phyloP scores from a whole-genome alignment of 2,888 invertebrate species.

The Drosophila mettleri region DNA sequence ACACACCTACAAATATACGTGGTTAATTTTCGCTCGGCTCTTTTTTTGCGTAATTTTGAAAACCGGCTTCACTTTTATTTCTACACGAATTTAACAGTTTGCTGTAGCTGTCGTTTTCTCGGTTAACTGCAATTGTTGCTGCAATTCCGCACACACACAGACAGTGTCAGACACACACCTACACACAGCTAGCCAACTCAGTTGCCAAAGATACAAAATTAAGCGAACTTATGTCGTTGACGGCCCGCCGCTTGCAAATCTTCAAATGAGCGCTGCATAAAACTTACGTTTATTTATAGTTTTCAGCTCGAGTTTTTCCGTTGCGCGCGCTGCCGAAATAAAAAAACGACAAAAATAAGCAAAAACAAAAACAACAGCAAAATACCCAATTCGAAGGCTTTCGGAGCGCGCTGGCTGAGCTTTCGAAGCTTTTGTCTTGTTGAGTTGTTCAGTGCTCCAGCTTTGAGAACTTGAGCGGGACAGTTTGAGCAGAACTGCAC shows the following conservation, averaged over 20 bases:
- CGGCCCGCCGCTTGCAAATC: slow-evolving; percentile 81
- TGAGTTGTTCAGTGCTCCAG: slow-evolving; percentile 14
- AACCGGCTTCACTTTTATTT: slow-evolving; percentile 79
- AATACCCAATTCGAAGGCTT: slow-evolving; percentile 53
- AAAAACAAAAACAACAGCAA: slow-evolving; percentile 7
- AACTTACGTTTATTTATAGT: slow-evolving; percentile 84
- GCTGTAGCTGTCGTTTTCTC: slow-evolving; percentile 62
- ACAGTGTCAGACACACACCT: slow-evolving; percentile 25
- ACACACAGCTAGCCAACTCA: slow-evolving; percentile 46
- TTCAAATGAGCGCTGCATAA: slow-evolving; percentile 82
- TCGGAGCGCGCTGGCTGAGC: slow-evolving; percentile 45
- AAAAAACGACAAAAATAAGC: not conserved
- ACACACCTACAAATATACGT: slow-evolving; percentile 30
- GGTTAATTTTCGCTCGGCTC: slow-evolving; percentile 48
- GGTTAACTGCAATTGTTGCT: slow-evolving; percentile 79
- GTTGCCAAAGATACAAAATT: slow-evolving; percentile 55
- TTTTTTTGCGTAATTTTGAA: slow-evolving; percentile 74
- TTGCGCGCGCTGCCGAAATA: slow-evolving; percentile 52
- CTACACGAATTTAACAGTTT: slow-evolving; percentile 56
- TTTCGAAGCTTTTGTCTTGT: slow-evolving; percentile 41
- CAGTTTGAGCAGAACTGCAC: slow-evolving; percentile 48
- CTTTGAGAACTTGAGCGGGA: slow-evolving; percentile 41
- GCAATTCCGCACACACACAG: slow-evolving; percentile 59
- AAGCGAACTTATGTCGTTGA: slow-evolving; percentile 51
- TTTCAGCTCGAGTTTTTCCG: slow-evolving; percentile 70